These are phyloP conservation scores for Neelides sp. DNA, from an alignment of 1,140 invertebrate species.

Conservation along the genomic window DNA sequence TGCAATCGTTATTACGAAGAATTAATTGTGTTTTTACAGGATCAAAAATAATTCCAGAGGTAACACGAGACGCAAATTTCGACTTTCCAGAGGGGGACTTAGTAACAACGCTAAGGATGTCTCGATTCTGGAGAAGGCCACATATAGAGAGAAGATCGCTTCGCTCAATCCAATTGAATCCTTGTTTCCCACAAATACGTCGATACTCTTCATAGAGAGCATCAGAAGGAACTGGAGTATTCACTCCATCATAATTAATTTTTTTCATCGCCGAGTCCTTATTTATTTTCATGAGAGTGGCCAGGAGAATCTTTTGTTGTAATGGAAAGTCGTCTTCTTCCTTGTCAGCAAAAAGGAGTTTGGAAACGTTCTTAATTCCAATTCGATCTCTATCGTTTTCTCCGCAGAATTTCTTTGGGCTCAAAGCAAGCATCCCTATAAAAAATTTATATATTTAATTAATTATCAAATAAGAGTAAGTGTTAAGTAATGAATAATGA, in stretches of 20 bases:
- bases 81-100: too few species aligned
- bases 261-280: not conserved
- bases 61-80: too few species aligned
- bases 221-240: slow-evolving; percentile 14
- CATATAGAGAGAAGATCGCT: slow-evolving; percentile 26
- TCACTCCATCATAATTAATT: slow-evolving; percentile 17
- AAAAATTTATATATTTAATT: slow-evolving; percentile 9
- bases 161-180: slow-evolving; percentile 24
- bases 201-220: slow-evolving; percentile 20
- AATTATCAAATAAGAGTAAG: slow-evolving; percentile 23
- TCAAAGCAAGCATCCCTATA: slow-evolving; percentile 16
- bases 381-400: slow-evolving; percentile 13
- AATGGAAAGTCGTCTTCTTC: slow-evolving; percentile 22
- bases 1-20: too few species aligned
- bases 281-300: slow-evolving; percentile 16
- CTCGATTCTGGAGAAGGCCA: slow-evolving; percentile 22
- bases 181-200: slow-evolving; percentile 21
- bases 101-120: too few species aligned
- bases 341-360: slow-evolving; percentile 18
- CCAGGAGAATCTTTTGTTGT: slow-evolving; percentile 23
- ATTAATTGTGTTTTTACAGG: too few species aligned
- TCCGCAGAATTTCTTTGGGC: slow-evolving; percentile 30
- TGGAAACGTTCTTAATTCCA: slow-evolving; percentile 15
- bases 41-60: too few species aligned
- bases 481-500: slow-evolving; percentile 21